Percentiles rank a stretch among this genome's conserved stretches.
Evolutionary conservation across 2,797 vertebrate species (phyloP).

Genomic region (Morelia viridis): DNA sequence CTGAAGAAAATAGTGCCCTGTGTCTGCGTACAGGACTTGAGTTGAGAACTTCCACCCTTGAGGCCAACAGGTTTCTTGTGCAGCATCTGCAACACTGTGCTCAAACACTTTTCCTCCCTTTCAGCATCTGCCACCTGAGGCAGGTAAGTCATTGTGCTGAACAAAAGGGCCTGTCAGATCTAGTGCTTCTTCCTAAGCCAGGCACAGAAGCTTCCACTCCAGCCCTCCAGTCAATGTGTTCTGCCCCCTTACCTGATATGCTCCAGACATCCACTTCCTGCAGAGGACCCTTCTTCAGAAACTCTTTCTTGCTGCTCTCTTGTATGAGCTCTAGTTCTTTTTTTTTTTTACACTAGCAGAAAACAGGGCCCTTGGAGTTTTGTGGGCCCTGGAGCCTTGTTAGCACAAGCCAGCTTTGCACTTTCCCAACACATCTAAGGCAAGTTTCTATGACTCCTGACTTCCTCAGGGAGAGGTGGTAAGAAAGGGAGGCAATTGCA

Average conservation of each 20-base stretch:
- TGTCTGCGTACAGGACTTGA: no score
- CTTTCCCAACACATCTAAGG: neutral
- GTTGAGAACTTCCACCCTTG: no score
- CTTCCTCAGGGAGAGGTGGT: neutral
- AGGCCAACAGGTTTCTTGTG: neutral
- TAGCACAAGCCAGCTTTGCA: neutral
- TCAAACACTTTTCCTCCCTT: neutral
- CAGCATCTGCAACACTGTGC: neutral
- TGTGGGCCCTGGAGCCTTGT: conserved; percentile 19
- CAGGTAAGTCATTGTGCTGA: neutral
- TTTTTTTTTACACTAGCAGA: neutral
- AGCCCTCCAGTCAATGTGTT: neutral
- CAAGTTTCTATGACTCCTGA: conserved; percentile 20
- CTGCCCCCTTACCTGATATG: neutral
- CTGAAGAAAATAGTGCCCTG: no score
- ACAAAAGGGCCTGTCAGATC: neutral
- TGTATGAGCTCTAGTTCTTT: neutral
- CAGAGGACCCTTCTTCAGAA: neutral
- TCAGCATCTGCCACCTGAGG: neutral
- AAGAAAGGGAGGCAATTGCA: neutral
- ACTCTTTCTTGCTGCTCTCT: neutral
- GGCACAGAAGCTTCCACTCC: neutral
- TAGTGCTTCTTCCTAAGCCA: neutral
- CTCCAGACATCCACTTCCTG: neutral
- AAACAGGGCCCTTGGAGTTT: neutral